Evolutionary conservation across 2,113 vertebrate species (phyloP).

Genomic region (human (Homo sapiens)): GRCh38 chr4:178056001-178056500

Average conservation of each 20-base stretch:
- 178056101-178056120: neutral
- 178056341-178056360: neutral
- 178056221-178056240: neutral
- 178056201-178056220: neutral
- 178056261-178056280: neutral
- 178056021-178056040: neutral
- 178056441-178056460: neutral
- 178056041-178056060: neutral
- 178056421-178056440: neutral
- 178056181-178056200: neutral
- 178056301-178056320: neutral
- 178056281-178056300: neutral
- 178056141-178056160: neutral
- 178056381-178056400: neutral
- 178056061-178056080: neutral
- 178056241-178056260: neutral
- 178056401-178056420: neutral
- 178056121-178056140: neutral
- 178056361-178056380: too few relatives aligned
- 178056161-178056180: neutral
- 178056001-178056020: neutral
- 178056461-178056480: neutral
- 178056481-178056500: neutral
- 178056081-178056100: neutral
- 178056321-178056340: neutral